phyloP scores from a whole-genome alignment of 1,140 invertebrate species.

The Coelopa frigida region DNA sequence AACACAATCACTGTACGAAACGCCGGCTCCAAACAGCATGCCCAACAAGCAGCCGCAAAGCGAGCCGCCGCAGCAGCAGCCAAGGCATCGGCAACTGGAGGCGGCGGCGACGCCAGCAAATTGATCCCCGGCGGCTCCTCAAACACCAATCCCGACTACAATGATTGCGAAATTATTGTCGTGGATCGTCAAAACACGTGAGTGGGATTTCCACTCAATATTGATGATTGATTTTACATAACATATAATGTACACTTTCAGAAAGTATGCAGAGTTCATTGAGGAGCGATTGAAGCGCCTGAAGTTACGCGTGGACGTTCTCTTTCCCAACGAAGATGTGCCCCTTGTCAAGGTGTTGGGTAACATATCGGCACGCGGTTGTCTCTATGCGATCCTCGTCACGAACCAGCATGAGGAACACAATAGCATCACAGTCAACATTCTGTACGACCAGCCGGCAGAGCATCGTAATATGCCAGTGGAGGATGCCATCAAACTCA shows the following conservation, averaged over 20 bases:
- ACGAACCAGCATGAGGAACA: slow-evolving; percentile 78
- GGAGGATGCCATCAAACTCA: slow-evolving; percentile 77
- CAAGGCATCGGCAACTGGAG: background rate
- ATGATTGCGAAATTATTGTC: slow-evolving; percentile 85
- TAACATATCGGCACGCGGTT: slow-evolving; percentile 76
- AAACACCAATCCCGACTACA: slow-evolving; percentile 49
- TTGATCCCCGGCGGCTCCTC: background rate
- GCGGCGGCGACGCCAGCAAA: background rate
- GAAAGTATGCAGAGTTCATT: slow-evolving; percentile 83
- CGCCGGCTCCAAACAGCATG: slow-evolving; percentile 42
- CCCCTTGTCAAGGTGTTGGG: slow-evolving; percentile 73
- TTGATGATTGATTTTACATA: slow-evolving; percentile 12
- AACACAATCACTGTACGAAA: slow-evolving; percentile 55
- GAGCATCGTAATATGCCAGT: slow-evolving; percentile 92
- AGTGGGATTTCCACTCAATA: slow-evolving; percentile 37
- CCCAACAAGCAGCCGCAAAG: slow-evolving; percentile 18
- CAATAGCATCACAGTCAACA: slow-evolving; percentile 81
- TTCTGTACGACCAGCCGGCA: slow-evolving; percentile 78
- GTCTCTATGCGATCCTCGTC: slow-evolving; percentile 81
- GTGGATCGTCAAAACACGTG: slow-evolving; percentile 72
- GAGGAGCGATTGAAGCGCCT: slow-evolving; percentile 73
- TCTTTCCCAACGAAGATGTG: slow-evolving; percentile 85
- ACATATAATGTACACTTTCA: no score
- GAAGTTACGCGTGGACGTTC: slow-evolving; percentile 73
- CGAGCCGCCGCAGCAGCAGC: slow-evolving; percentile 8